Base-by-base conservation (phyloP, 2,888 invertebrate species). In the Drosophila meridiana region DNA sequence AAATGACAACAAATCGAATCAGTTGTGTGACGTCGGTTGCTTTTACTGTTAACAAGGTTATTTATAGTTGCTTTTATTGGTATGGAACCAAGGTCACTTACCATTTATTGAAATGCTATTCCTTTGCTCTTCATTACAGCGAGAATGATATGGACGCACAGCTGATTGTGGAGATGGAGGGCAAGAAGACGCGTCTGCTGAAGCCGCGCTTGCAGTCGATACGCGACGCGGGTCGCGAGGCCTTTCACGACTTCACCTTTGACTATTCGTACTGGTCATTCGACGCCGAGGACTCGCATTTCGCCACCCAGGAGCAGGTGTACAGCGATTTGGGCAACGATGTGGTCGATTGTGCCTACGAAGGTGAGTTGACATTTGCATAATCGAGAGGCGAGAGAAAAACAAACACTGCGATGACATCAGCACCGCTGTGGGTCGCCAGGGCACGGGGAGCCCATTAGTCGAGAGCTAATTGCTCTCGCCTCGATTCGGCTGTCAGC, bases 211-310 rank as follows among this genome's bases (percentile, higher is more conserved):
- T 91, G 69, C 91, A 92, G 82, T 91, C 91, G 61, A 89, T 91
- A 70, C 91, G 93, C 76, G 93, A 93, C 73, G 88, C 89, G 26
- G 90, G 90, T 2, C 91, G 93, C 45, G 96, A 96, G 89, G 95
- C 95, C 91, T 95, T 94, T 93, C 97, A 97, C 93, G 97, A 97
- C 93, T 98, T 97, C 92, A 97, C 97, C 67, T 97, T 97, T 93
- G 97, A 97, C 94, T 96, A 96, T 93, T 97, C 97, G 0, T 97
- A 97, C 92, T 97, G 97, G 97, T 97, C 97, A 60, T 96, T 94
- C 92, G 96, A 96, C 91, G 92, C 94, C 48, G 93, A 93, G 26
- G 96, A 96, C 90, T 93, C 93, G 14, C 95, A 96, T 92, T 97
- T 96, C 93, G 96, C 96, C 43, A 95, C 97, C 11, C 97, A 98